Percentiles rank a stretch among this genome's conserved stretches.
These are phyloP conservation scores for Netelia virgata DNA, from an alignment of 2,888 invertebrate genomes.

Conservation along the genomic window DNA sequence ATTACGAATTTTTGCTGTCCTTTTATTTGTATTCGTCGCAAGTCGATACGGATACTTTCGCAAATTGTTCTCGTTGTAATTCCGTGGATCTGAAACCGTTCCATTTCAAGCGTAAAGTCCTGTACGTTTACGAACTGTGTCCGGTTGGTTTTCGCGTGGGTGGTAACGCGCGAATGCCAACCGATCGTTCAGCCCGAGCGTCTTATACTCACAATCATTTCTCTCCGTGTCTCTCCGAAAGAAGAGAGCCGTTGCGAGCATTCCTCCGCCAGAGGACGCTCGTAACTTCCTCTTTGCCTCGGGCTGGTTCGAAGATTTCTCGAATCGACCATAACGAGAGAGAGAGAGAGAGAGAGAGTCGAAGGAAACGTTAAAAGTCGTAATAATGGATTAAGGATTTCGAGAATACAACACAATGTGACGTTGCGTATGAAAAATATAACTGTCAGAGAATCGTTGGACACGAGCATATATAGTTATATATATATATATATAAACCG, in stretches of 20 bases:
- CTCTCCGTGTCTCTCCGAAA: too few species aligned
- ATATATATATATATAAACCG: too few species aligned
- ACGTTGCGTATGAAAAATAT: conserved; percentile 1
- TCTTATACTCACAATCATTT: too few species aligned
- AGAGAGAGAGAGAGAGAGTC: too few species aligned
- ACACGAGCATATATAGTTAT: neutral
- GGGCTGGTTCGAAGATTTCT: neutral
- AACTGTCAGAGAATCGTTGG: conserved; percentile 2
- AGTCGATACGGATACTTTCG: too few species aligned
- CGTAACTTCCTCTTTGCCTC: neutral
- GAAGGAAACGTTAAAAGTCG: conserved; percentile 3
- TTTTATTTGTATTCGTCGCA: too few species aligned
- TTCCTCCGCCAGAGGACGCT: conserved; percentile 15
- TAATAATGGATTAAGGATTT: conserved; percentile 1
- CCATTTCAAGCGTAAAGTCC: neutral
- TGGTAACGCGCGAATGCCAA: conserved; percentile 5
- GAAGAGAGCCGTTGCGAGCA: neutral
- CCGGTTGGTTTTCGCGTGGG: conserved; percentile 40
- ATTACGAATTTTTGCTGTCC: too few species aligned
- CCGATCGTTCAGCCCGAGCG: conserved; percentile 21
- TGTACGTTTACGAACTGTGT: neutral
- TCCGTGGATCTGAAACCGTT: too few species aligned
- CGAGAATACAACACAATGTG: neutral
- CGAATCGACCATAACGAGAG: neutral
- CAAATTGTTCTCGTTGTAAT: too few species aligned